These are phyloP conservation scores for Hiodon tergisus DNA, from an alignment of 2,113 vertebrate species.

Conservation along the genomic window DNA sequence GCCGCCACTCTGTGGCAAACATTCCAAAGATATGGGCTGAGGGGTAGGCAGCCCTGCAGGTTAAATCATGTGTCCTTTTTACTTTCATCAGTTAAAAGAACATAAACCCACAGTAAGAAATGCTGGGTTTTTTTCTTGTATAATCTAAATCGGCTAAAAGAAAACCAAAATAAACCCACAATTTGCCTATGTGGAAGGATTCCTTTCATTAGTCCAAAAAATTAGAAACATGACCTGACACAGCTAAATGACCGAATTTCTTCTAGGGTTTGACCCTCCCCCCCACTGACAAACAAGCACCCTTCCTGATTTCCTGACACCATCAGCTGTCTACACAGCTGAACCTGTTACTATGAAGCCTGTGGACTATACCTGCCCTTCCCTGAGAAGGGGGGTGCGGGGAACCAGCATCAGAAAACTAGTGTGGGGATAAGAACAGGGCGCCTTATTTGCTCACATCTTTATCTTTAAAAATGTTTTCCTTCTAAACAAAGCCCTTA, in stretches of 20 bases:
- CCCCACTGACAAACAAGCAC: background rate
- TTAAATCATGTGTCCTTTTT: too few relatives aligned
- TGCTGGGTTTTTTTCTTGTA: too few relatives aligned
- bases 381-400: background rate
- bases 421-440: background rate
- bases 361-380: background rate
- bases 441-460: background rate
- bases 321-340: conserved; percentile 16
- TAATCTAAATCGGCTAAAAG: too few relatives aligned
- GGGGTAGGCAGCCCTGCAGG: too few relatives aligned
- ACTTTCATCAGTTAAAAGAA: too few relatives aligned
- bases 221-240: background rate
- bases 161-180: too few relatives aligned
- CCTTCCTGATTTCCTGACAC: background rate
- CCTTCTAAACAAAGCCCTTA: background rate
- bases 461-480: background rate
- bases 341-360: conserved; percentile 17
- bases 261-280: background rate
- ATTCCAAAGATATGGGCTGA: too few relatives aligned
- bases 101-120: too few relatives aligned
- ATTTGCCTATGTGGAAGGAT: too few relatives aligned
- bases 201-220: too few relatives aligned
- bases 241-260: background rate
- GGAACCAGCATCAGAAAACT: background rate
- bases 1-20: too few relatives aligned